These are phyloP conservation scores for Eubucco bourcierii DNA, from an alignment of 2,113 vertebrate genomes.

Conservation along the genomic window DNA sequence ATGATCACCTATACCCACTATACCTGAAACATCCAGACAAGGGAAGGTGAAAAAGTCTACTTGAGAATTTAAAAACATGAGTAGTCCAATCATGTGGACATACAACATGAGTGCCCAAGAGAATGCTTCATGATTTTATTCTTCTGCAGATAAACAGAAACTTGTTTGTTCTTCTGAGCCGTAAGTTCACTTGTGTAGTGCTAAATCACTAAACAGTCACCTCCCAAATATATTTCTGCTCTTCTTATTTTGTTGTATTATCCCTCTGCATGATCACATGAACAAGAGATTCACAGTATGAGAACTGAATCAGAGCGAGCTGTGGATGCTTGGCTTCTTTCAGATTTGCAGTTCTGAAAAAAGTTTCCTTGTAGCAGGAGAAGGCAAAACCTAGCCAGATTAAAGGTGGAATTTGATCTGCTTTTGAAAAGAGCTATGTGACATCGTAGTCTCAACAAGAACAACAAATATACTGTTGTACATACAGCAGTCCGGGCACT, in stretches of 20 bases:
- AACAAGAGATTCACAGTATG: background rate
- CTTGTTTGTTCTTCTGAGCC: background rate
- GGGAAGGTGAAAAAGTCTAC: background rate
- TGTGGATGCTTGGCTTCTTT: background rate
- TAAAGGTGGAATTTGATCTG: background rate
- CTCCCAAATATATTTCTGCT: background rate
- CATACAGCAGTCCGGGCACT: background rate
- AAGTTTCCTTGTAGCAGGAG: background rate
- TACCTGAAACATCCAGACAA: background rate
- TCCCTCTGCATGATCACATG: background rate
- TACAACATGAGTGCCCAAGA: background rate
- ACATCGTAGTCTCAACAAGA: background rate
- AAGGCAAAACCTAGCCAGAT: background rate
- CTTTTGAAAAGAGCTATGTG: background rate
- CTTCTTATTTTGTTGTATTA: background rate
- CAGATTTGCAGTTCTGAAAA: background rate
- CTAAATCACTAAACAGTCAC: background rate
- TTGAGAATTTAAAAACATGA: background rate
- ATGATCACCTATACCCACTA: background rate
- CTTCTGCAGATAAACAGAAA: background rate
- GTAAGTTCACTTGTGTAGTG: background rate
- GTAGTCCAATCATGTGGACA: background rate
- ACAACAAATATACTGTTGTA: background rate
- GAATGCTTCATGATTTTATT: background rate
- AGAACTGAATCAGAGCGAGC: background rate